These are phyloP conservation scores for Neoniphon sammara DNA, from an alignment of 2,797 vertebrate species.

Conservation along the genomic window DNA sequence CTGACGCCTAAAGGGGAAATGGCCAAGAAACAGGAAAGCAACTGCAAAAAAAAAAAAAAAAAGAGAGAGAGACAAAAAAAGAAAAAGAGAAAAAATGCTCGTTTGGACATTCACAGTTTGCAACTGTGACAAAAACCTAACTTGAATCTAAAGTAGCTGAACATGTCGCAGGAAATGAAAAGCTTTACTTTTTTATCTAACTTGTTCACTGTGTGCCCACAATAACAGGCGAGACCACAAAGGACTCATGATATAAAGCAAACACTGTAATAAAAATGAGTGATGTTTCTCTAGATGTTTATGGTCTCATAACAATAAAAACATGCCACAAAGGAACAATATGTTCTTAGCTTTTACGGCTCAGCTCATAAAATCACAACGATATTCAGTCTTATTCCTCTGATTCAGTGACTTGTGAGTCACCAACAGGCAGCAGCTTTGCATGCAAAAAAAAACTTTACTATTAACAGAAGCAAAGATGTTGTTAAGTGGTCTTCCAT, in stretches of 20 bases:
- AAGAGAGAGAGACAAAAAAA: conserved; percentile 23
- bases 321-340: background rate
- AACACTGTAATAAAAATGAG: background rate
- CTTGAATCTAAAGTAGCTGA: conserved; percentile 71
- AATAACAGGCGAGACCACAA: background rate
- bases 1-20: conserved; percentile 54
- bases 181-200: background rate
- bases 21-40: conserved; percentile 73
- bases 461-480: background rate
- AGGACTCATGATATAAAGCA: background rate
- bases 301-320: background rate
- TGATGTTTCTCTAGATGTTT: background rate
- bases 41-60: conserved; percentile 24
- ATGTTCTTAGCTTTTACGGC: background rate
- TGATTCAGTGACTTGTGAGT: background rate
- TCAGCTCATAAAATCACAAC: background rate
- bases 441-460: background rate
- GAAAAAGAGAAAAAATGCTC: conserved; percentile 59
- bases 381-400: background rate
- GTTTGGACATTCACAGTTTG: conserved; percentile 60
- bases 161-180: conserved; percentile 24
- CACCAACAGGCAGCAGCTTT: background rate
- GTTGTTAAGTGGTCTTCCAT: background rate
- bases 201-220: background rate
- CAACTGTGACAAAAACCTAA: conserved; percentile 65